Base-by-base conservation (phyloP, 2,797 vertebrate species). In the Notolabrus celidotus region DNA sequence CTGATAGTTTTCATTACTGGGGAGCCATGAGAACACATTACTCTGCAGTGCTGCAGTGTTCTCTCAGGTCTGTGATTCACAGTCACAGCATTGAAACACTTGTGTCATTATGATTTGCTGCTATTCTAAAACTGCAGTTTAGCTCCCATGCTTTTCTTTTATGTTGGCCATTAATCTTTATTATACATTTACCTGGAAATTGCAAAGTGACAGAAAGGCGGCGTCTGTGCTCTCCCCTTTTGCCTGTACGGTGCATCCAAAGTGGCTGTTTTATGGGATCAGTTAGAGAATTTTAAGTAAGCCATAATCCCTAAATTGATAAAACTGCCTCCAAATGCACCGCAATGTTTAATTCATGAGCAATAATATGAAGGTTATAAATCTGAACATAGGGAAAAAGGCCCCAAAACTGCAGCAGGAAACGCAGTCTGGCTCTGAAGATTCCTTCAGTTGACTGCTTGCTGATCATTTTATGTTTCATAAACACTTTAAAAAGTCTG, bases 331-430 rank as follows among this genome's bases (percentile, higher is more conserved):
- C 67, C 39, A 86, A 88, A 90, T 86, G 71, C 57, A 85, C 52
- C 23, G 7, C 2, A 51, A 84, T 90, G 87, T 92, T 90, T 89
- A 84, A 91, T 93, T 91, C 83, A 89, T 91, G 79, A 91, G 83
- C 52, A 68, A 62, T 66, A 82, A 91, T 77, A 83, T 66, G 74
- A 60, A 73, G 51, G 71, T 78, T 78, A 86, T 89, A 89, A 84
- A 90, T 90, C 74, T 67, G 60, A 79, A 69, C 74, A n/a, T 4
- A 50, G 51, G 50, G 55, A 19, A 46, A 46, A 65, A 8, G 22
- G 20, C 14, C 52, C n/a, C 33, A 15, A 51, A 67, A 53, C 42
- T 36, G 58, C 45, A 67, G 71, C 45, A 20, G 41, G 20, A 38
- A 25, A 38, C 64, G 54, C 69, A 7, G 45, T 36, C 52, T 43